A percentile compares a stretch with the other conserved stretches of the same genome.
These are phyloP conservation scores for Patiria miniata DNA, from an alignment of 35 echinoderm and acorn worm species.

Conservation along the genomic window DNA sequence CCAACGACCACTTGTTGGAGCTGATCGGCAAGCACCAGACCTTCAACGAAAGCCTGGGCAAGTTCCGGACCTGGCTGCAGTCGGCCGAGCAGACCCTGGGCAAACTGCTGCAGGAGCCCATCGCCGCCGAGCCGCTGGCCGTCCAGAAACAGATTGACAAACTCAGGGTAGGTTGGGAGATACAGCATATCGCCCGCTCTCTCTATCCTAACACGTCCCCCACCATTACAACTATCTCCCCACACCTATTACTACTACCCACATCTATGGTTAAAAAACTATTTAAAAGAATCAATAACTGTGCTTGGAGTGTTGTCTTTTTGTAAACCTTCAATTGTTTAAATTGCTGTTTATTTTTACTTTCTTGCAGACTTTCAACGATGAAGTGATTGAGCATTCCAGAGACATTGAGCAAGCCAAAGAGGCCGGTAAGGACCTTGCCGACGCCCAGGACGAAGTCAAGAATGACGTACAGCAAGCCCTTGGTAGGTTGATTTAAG, in stretches of 20 bases:
- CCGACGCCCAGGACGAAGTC: conserved; percentile 86
- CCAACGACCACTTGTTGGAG: conserved; percentile 63
- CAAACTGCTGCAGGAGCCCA: conserved; percentile 74
- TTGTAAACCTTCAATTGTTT: too few species aligned
- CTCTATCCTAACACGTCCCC: neutral
- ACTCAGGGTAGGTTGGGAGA: conserved; percentile 68
- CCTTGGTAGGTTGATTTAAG: conserved; percentile 56
- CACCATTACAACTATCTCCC: too few species aligned
- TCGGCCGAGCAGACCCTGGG: conserved; percentile 73
- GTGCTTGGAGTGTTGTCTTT: too few species aligned
- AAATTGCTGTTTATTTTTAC: neutral
- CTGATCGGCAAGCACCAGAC: conserved; percentile 82
- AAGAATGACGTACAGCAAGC: conserved; percentile 96
- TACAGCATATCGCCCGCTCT: neutral
- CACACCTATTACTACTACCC: too few species aligned
- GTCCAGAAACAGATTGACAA: conserved; percentile 91
- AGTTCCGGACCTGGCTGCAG: conserved; percentile 65
- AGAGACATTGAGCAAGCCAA: conserved; percentile 83
- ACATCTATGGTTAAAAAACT: too few species aligned
- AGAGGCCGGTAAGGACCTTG: conserved; percentile 90
- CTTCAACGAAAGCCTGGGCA: conserved; percentile 72
- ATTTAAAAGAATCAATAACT: too few species aligned
- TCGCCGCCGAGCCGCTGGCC: conserved; percentile 76
- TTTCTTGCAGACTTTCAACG: conserved; percentile 81
- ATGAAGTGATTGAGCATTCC: conserved; percentile 94